These are phyloP conservation scores for Sphaerophoria rueppellii DNA, from an alignment of 2,888 invertebrate genomes.

Conservation along the genomic window DNA sequence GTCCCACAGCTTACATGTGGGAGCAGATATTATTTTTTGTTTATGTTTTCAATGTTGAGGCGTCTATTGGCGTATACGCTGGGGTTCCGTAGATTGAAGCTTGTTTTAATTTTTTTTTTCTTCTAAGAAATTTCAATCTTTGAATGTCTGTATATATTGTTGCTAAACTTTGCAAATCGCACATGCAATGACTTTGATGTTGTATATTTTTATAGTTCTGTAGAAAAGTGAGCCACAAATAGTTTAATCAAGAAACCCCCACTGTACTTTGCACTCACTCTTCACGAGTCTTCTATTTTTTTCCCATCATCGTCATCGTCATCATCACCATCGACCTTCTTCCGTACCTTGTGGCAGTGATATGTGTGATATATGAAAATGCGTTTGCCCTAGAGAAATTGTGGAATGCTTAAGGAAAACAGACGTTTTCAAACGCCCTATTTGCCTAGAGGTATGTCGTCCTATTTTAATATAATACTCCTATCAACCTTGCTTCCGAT, in stretches of 20 bases:
- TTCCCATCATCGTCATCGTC: constrained; percentile 11
- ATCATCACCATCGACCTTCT: constrained; percentile 12
- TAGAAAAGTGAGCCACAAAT: too few species aligned
- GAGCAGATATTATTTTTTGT: constrained; percentile 30
- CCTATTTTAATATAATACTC: constrained; percentile 18
- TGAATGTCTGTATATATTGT: too few species aligned
- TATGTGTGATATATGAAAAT: constrained; percentile 50
- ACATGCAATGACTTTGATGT: too few species aligned
- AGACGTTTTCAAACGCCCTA: constrained; percentile 29
- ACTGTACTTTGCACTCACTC: background rate
- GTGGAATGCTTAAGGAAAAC: constrained; percentile 35
- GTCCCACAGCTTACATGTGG: constrained; percentile 38
- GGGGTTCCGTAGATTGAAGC: background rate
- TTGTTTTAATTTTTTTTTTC: too few species aligned
- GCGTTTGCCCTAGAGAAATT: constrained; percentile 67
- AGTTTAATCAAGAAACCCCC: background rate
- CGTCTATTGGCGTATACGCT: constrained; percentile 15
- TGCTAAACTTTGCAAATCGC: too few species aligned
- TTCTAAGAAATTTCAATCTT: too few species aligned
- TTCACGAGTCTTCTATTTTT: constrained; percentile 21
- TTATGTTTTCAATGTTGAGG: constrained; percentile 28
- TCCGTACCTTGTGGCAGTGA: constrained; percentile 37
- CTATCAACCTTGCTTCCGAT: constrained; percentile 6
- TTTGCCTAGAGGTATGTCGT: background rate
- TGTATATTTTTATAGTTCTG: too few species aligned